Evolutionary conservation across 2,888 invertebrate species (phyloP).

Genomic region (Mayetiola destructor): DNA sequence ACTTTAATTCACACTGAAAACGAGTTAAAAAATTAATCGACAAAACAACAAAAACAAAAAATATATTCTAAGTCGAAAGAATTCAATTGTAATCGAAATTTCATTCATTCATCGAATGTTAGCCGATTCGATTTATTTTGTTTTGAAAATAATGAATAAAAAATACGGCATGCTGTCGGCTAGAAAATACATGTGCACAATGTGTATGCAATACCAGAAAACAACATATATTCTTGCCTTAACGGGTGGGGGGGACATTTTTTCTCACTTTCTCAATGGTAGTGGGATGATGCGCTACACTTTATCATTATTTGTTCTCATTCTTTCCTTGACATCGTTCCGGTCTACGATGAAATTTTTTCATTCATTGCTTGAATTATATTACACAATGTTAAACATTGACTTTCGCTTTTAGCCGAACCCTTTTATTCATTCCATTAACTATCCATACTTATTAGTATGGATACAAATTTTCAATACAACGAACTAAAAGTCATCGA

Average conservation of each 20-base stretch:
- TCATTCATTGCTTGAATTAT: not conserved
- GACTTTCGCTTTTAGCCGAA: not conserved
- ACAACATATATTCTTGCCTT: not conserved
- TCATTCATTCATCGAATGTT: not conserved
- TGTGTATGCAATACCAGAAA: not conserved
- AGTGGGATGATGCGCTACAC: constrained; percentile 5
- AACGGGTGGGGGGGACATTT: not conserved
- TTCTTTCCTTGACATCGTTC: not conserved
- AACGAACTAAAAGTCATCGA: no score
- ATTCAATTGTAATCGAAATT: no score
- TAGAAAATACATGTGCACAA: not conserved
- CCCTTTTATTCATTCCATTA: not conserved
- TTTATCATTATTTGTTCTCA: constrained; percentile 4
- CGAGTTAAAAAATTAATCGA: no score
- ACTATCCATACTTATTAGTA: no score
- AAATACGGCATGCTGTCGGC: constrained; percentile 2
- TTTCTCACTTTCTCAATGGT: not conserved
- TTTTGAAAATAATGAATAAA: not conserved
- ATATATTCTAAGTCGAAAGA: no score
- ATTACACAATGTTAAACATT: no score
- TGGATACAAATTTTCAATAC: no score
- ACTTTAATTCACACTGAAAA: no score
- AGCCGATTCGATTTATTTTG: not conserved
- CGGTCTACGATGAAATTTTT: not conserved
- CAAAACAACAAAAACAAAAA: no score